phyloP scores from a whole-genome alignment of 2,113 vertebrate genomes.

The Gnathonemus longibarbis region DNA sequence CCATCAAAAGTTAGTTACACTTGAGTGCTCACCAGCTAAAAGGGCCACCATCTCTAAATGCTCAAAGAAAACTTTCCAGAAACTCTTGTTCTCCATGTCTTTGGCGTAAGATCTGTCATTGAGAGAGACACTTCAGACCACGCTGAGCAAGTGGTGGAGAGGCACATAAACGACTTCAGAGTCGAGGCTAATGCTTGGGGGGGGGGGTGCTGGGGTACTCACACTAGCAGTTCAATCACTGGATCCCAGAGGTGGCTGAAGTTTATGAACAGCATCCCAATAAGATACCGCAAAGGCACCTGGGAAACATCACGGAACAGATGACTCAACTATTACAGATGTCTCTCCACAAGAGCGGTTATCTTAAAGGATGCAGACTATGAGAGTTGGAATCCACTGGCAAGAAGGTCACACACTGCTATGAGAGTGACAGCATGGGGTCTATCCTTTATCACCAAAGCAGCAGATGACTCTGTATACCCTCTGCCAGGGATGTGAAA shows the following conservation, averaged over 20 bases:
- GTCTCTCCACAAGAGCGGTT: neutral
- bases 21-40: slow-evolving; percentile 51
- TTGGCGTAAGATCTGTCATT: slow-evolving; percentile 76
- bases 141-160: neutral
- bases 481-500: neutral
- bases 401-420: neutral
- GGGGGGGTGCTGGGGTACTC: slow-evolving; percentile 43
- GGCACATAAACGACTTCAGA: neutral
- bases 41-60: slow-evolving; percentile 80
- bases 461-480: neutral
- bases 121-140: slow-evolving; percentile 7
- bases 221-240: slow-evolving; percentile 86
- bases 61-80: slow-evolving; percentile 85
- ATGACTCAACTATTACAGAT: neutral
- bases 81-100: slow-evolving; percentile 89
- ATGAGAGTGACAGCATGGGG: neutral
- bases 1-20: neutral
- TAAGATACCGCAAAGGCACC: slow-evolving; percentile 87
- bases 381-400: neutral
- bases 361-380: neutral
- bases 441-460: neutral
- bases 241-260: slow-evolving; percentile 90
- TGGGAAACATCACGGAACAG: slow-evolving; percentile 40
- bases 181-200: neutral
- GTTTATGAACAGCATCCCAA: slow-evolving; percentile 90